Base-by-base conservation (phyloP, 2,888 invertebrate species). In the Allacma fusca region DNA sequence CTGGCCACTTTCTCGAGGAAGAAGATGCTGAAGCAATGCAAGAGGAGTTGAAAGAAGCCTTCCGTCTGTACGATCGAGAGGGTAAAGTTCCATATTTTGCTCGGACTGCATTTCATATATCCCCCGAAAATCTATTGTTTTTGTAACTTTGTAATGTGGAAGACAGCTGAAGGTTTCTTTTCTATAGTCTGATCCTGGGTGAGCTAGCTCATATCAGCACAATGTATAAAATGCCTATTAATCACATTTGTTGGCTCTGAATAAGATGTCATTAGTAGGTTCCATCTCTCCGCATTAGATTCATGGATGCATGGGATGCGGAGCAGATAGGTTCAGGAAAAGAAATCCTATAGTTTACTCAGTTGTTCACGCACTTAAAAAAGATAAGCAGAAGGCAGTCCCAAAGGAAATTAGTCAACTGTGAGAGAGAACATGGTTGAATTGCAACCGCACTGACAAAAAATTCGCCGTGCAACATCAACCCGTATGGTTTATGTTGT, bases 31-130 rank as follows among this genome's bases (percentile, higher is more conserved):
- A 98, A 87, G 95, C 95, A 80, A 95, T 96, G 90, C 95, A 96
- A 88, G 95, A 97, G 86, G 98, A 98, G 89, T 90, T 98, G 85
- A 95, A 97, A 86, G 98, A 98, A 88, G 98, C 98, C 80, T 98
- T 98, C 90, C 92, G 96, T 81, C 91, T 98, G 83, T 96, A 98
- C 88, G 98, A 98, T 88, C 95, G 96, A 86, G 96, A 97, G 89
- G 96, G 95, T 86, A 81, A 76, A 5, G 40, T 40, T 68, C 21
- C 29, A 50, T 50, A 50, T 50, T 50, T 50, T 50, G n/a, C 16
- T 12, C 50, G 2, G n/a, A 19, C 16, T 12, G 50, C 7, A 13
- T 5, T 12, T 16, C 2, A 50, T 50, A 50, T n/a, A 16, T 13
- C 50, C 2, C 16, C 16, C 50, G 19, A 5, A 50, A 19, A n/a